Conservation (phyloP, 2,113 vertebrate species). For the Vicugna pacos region DNA sequence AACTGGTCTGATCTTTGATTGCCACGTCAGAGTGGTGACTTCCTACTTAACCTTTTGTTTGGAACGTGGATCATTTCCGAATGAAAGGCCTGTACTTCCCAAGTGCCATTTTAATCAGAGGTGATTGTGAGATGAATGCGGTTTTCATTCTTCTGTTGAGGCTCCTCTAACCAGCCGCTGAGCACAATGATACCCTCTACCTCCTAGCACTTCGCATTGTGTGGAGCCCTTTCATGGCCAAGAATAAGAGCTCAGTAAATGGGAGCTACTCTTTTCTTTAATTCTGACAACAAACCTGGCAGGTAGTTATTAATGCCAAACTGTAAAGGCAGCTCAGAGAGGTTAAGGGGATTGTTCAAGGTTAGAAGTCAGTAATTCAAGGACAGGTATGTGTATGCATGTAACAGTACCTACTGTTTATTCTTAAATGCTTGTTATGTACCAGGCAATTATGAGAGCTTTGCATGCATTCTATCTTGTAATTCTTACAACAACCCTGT, state of each 20-base stretch:
- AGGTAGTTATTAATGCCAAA: not conserved
- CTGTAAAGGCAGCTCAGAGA: not conserved
- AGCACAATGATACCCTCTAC: not conserved
- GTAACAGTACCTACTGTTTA: not conserved
- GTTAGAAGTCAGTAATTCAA: not conserved
- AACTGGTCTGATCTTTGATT: constrained; percentile 62
- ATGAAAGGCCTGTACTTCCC: constrained; percentile 71
- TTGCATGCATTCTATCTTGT: not conserved
- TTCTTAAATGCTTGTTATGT: not conserved
- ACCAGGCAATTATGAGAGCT: not conserved
- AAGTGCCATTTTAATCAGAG: constrained; percentile 73
- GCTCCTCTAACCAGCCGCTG: not conserved
- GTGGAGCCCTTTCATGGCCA: not conserved
- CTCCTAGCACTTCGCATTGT: not conserved
- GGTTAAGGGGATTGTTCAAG: not conserved
- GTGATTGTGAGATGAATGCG: constrained; percentile 65
- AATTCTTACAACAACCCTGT: not conserved
- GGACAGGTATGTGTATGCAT: rapidly evolving
- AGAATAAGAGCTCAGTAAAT: not conserved
- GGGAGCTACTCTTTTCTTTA: constrained; percentile 13
- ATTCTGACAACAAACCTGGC: constrained; percentile 3
- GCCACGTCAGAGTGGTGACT: constrained; percentile 43
- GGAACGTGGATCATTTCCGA: constrained; percentile 29
- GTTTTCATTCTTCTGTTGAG: constrained; percentile 71
- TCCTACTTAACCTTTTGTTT: constrained; percentile 74